phyloP scores from a whole-genome alignment of 2,888 invertebrate species.

The Scotopteryx bipunctaria region DNA sequence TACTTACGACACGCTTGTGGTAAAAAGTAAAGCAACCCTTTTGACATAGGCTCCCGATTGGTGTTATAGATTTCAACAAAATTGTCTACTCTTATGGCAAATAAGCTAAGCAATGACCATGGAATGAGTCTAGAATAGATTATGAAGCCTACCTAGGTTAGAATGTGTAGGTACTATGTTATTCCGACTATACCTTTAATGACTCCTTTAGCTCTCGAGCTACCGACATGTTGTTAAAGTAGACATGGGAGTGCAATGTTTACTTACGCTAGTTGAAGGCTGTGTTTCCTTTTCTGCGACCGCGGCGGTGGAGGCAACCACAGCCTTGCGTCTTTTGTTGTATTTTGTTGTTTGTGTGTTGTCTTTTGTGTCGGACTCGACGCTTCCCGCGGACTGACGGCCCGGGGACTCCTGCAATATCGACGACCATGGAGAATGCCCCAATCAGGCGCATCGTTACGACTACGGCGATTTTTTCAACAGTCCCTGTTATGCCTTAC shows the following conservation, averaged over 20 bases:
- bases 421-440: conserved; percentile 9
- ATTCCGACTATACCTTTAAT: too few species aligned
- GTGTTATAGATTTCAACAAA: not conserved
- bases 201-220: too few species aligned
- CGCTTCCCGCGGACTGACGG: conserved; percentile 1
- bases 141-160: too few species aligned
- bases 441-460: not conserved
- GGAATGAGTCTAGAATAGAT: too few species aligned
- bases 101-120: not conserved
- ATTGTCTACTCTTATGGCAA: not conserved
- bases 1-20: conserved; percentile 9
- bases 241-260: not conserved
- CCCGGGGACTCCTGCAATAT: conserved; percentile 17
- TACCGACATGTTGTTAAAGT: too few species aligned
- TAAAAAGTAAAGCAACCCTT: not conserved
- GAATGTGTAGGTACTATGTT: too few species aligned
- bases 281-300: conserved; percentile 9
- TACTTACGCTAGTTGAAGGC: conserved; percentile 16
- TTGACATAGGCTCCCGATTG: conserved; percentile 3
- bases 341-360: too few species aligned
- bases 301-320: conserved; percentile 5
- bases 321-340: conserved; percentile 20
- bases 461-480: not conserved
- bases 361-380: conserved; percentile 8
- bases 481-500: too few species aligned